Base-by-base conservation (phyloP, 2,113 vertebrate genomes). In the Indri indri region DNA sequence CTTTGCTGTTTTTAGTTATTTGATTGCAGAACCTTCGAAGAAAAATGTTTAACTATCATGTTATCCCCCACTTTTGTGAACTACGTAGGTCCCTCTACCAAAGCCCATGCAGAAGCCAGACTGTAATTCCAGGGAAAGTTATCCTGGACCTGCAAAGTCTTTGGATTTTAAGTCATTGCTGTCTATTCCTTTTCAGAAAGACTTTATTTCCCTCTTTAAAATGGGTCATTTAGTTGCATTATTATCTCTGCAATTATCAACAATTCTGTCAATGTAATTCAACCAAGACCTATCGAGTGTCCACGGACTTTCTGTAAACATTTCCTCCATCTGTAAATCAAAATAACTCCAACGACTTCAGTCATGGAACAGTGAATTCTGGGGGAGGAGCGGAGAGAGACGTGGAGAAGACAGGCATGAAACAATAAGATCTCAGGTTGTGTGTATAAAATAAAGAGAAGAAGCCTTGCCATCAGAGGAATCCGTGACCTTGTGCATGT, bases 1-100 rank as follows among this genome's bases (percentile, higher is more conserved):
- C 40, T 77, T 95, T 30, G 17, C 94, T 96, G 94, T 71, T 97
- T 91, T 92, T 66, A 84, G 87, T 81, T 96, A 94, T 83, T 91
- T 3, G 1, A 73, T 17, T 63, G 70, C 59, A 96, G 90, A 91
- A 93, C 13, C 45, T 87, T 82, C 9, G 6, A 81, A 91, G 91
- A 89, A 76, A 97, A 95, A 92, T 3, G 3, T 65, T 82, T 81
- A n/a, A 87, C 87, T 94, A 54, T 40, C 30, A 73, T 34, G 32
- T 81, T 61, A 76, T 79, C 17, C 74, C 25, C 54, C 50, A 63
- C 8, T 34, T 40, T 40, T n/a, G 12, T 16, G 50, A 71, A 84
- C 59, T 37, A 96, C 54, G 65, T 95, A 66, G 65, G 32, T 47
- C 3, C 22, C 37, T 32, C 25, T 32, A 73, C 50, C 88, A 63